Evolutionary conservation across 2,113 vertebrate genomes (phyloP), one percentile per base, ranked within the genome.

Genomic region (Amblyornis subalaris): DNA sequence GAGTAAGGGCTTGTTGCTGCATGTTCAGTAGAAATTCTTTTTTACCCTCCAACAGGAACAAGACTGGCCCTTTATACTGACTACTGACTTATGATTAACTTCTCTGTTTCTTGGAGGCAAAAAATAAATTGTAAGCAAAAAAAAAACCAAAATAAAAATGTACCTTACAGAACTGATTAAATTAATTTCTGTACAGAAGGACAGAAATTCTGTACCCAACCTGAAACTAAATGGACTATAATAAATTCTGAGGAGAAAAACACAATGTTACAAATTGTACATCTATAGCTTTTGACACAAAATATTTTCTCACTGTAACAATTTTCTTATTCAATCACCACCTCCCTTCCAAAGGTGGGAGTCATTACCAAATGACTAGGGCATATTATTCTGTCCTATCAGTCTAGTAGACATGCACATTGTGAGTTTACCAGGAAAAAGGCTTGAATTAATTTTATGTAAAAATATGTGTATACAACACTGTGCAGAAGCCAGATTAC

Each of bases 401-500:
- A 89, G 20, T 82, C 75, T 95, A 57, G 74, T 75, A 81, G 65
- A 77, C 35, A 53, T 7, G 7, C 2, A 31, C 62, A 93, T 77
- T 84, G 38, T 74, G 57, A 75, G 31, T 89, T 94, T 94, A 95
- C 53, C 10, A 36, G 67, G 22, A 62, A 77, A 93, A 65, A 51
- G 14, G 47, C 55, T 73, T 28, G 42, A 72, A 74, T 76, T 96
- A 94, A 95, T 72, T 94, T 96, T 21, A 85, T 50, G 23, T 45
- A 74, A 84, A 38, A 82, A 67, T 85, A 81, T 21, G 10, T 6
- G 0, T 14, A 40, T 16, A 75, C 12, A 36, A 75, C 28, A 75
- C 13, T 65, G 55, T 24, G 25, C 71, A 61, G 85, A 86, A 97
- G 58, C 24, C 89, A 89, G 78, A 96, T 69, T 89, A 86, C 57